phyloP scores from a whole-genome alignment of 2,113 vertebrate species.

The Chlorodrepanis virens region DNA sequence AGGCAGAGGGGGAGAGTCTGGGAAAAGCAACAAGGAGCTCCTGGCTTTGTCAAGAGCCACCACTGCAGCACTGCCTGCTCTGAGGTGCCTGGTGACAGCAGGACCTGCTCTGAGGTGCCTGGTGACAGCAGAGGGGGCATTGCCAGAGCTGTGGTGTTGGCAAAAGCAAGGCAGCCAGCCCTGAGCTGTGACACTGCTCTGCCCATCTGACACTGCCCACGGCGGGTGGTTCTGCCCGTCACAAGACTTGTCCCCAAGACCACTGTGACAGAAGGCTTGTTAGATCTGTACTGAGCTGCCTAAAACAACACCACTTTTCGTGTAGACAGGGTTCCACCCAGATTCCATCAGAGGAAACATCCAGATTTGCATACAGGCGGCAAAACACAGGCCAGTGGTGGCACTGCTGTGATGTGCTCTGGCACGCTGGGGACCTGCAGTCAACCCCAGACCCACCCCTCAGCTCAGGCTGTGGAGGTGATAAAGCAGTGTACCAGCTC shows the following conservation, averaged over 20 bases:
- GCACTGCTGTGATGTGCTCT: background rate
- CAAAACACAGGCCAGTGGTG: background rate
- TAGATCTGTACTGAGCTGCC: background rate
- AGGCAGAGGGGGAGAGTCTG: background rate
- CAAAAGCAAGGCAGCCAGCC: background rate
- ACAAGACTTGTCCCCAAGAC: rapidly evolving
- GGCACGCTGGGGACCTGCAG: background rate
- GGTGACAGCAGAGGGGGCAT: rapidly evolving
- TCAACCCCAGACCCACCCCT: background rate
- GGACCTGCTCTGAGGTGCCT: no score
- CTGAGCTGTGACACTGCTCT: background rate
- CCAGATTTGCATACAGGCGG: background rate
- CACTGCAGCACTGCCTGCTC: background rate
- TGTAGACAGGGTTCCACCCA: background rate
- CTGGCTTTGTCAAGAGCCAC: background rate
- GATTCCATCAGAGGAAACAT: background rate
- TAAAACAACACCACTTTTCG: background rate
- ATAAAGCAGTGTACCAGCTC: background rate
- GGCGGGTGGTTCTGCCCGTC: background rate
- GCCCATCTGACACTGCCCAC: background rate
- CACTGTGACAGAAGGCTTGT: rapidly evolving
- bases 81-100: background rate
- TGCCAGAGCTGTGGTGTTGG: background rate
- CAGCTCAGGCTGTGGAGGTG: background rate
- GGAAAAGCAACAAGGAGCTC: background rate